These are phyloP conservation scores for Actinemys pallida DNA, from an alignment of 2,113 vertebrate genomes.

Conservation along the genomic window DNA sequence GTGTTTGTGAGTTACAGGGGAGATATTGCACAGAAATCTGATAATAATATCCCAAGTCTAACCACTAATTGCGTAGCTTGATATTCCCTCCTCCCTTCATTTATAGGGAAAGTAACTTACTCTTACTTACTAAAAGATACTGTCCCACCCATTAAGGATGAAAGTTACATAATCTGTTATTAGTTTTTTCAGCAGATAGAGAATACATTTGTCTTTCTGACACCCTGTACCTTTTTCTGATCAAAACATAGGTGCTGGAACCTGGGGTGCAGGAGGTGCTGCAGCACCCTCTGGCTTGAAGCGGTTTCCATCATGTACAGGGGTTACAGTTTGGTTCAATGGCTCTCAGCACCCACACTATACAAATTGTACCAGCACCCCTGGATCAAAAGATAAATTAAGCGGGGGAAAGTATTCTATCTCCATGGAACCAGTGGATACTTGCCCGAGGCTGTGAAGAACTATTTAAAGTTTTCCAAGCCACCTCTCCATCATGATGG, in stretches of 20 bases:
- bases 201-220: background rate
- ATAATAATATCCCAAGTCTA: background rate
- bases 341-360: too few species aligned
- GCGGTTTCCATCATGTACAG: too few species aligned
- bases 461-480: background rate
- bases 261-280: too few species aligned
- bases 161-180: background rate
- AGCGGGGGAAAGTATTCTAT: background rate
- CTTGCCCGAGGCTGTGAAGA: background rate
- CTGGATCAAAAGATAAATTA: background rate
- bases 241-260: background rate
- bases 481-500: background rate
- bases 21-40: background rate
- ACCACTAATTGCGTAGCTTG: background rate
- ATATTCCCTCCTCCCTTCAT: background rate
- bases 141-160: background rate
- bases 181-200: background rate
- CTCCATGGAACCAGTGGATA: background rate
- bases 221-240: background rate
- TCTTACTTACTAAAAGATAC: background rate
- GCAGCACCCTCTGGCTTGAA: too few species aligned
- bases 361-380: too few species aligned
- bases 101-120: background rate
- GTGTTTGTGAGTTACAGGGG: background rate
- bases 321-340: too few species aligned